Conservation (phyloP, 2,113 vertebrate species). For the Sinosuthora webbiana region DNA sequence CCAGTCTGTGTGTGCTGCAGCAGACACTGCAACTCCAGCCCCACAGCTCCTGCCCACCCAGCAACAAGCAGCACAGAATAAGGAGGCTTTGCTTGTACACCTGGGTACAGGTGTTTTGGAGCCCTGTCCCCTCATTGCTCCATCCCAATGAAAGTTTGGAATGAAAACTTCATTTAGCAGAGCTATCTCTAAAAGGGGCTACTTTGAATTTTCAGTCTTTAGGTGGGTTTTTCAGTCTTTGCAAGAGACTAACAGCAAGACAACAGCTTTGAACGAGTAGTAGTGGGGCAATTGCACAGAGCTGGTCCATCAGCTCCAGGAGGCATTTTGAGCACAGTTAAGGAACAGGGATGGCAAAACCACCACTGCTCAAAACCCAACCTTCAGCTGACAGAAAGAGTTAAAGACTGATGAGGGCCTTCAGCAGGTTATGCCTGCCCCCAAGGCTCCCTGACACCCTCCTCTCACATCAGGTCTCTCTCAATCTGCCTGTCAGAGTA, state of each 20-base stretch:
- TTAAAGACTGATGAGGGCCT: neutral
- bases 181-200: neutral
- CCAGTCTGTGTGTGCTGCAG: neutral
- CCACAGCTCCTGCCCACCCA: neutral
- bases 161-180: neutral
- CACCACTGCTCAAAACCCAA: neutral
- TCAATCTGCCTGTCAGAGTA: neutral
- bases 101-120: neutral
- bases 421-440: neutral
- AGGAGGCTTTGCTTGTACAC: neutral
- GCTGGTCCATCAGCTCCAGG: neutral
- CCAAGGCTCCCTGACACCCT: neutral
- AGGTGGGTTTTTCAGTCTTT: neutral
- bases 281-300: neutral
- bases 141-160: accelerated
- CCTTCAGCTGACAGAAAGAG: neutral
- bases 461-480: neutral
- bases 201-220: neutral
- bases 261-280: neutral
- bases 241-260: neutral
- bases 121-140: neutral
- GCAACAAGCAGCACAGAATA: neutral
- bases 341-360: neutral
- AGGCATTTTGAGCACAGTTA: neutral
- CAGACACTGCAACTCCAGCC: neutral